Evolutionary conservation across 1,140 invertebrate species (phyloP).

Genomic region (Ceratitis capitata): DNA sequence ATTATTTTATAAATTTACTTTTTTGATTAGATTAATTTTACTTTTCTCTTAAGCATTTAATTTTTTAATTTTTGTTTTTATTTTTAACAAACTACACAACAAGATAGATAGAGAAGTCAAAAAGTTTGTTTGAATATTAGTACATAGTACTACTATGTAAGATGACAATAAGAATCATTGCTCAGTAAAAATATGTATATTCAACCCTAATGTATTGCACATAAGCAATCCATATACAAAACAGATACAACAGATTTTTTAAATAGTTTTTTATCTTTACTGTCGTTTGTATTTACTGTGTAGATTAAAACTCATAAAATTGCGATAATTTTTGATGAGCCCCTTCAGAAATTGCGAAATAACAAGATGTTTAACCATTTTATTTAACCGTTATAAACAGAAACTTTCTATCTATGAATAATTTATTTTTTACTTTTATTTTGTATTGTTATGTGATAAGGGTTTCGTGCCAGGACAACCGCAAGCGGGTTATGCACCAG

Average conservation of each 20-base stretch:
- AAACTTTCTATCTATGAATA: not conserved
- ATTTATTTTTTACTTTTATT: not conserved
- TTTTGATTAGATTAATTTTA: too few relatives aligned
- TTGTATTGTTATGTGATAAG: slow-evolving; percentile 47
- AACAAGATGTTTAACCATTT: not conserved
- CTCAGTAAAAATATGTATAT: too few relatives aligned
- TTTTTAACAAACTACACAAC: too few relatives aligned
- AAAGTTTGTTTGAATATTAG: too few relatives aligned
- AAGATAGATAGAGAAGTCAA: too few relatives aligned
- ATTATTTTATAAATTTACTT: too few relatives aligned
- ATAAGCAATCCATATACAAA: not conserved
- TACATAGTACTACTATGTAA: too few relatives aligned
- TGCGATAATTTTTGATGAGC: not conserved
- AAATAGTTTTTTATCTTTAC: not conserved
- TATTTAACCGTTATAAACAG: not conserved
- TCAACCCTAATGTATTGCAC: not conserved
- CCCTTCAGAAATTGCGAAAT: not conserved
- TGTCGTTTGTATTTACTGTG: not conserved
- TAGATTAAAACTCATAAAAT: not conserved
- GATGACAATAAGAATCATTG: too few relatives aligned
- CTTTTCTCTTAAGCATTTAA: too few relatives aligned
- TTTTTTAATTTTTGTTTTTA: too few relatives aligned
- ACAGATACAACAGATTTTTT: not conserved
- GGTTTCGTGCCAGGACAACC: slow-evolving; percentile 51
- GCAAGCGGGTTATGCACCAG: slow-evolving; percentile 45